phyloP scores from a whole-genome alignment of 2,888 invertebrate genomes.

The Lasius platythorax region DNA sequence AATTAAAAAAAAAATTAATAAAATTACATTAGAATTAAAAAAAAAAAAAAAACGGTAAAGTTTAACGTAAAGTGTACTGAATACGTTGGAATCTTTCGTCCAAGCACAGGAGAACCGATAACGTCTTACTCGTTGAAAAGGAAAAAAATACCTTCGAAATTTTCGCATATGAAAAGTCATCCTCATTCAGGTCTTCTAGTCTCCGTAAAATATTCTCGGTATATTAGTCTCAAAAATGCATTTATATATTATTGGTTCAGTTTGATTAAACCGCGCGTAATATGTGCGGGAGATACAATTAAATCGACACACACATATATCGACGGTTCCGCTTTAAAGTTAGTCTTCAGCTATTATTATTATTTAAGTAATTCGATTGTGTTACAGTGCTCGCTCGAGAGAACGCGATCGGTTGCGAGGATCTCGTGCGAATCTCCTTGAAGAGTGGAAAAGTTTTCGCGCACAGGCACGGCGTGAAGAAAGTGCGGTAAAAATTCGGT shows the following conservation, averaged over 20 bases:
- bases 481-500: conserved; percentile 6
- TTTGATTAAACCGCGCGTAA: conserved; percentile 72
- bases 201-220: conserved; percentile 61
- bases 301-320: conserved; percentile 53
- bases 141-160: conserved; percentile 36
- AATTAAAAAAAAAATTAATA: not conserved
- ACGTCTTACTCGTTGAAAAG: not conserved
- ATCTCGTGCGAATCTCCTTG: conserved; percentile 25
- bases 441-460: conserved; percentile 30
- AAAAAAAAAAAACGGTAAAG: not conserved
- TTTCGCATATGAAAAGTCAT: conserved; percentile 56
- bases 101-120: conserved; percentile 15
- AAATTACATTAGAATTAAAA: not conserved
- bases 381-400: conserved; percentile 46
- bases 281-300: conserved; percentile 55
- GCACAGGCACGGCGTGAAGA: conserved; percentile 52
- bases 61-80: conserved; percentile 16
- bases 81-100: not conserved
- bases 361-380: conserved; percentile 53
- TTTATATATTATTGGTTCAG: conserved; percentile 73
- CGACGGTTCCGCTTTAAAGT: conserved; percentile 38
- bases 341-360: conserved; percentile 37
- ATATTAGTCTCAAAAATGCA: conserved; percentile 68
- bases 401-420: conserved; percentile 15
- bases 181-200: conserved; percentile 53